These are phyloP conservation scores for Caerostris extrusa DNA, from an alignment of 1,140 invertebrate genomes.

Conservation along the genomic window DNA sequence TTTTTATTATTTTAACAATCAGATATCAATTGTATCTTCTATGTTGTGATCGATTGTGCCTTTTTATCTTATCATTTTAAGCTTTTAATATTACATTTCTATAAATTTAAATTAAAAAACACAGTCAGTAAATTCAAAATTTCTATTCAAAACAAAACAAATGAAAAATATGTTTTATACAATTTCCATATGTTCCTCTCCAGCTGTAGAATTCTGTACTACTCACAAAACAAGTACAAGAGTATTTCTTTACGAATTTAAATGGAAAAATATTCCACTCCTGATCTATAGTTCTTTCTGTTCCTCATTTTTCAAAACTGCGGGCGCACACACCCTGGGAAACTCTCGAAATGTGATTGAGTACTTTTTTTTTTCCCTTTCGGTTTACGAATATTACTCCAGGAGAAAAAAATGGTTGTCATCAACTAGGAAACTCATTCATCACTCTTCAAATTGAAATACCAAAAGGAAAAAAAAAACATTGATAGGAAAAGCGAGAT, in stretches of 20 bases:
- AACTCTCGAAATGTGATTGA: constrained; percentile 46
- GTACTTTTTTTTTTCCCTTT: not conserved
- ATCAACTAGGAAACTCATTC: constrained; percentile 32
- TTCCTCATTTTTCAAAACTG: not conserved
- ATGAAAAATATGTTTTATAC: too few relatives aligned
- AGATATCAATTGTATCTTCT: too few relatives aligned
- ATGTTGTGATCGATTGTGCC: too few relatives aligned
- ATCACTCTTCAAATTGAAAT: constrained; percentile 52
- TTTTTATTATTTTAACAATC: too few relatives aligned
- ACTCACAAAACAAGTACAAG: not conserved
- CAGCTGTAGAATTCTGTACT: too few relatives aligned
- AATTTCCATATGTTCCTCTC: too few relatives aligned
- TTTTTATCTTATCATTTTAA: too few relatives aligned
- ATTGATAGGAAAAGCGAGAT: not conserved
- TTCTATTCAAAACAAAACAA: too few relatives aligned
- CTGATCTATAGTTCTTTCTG: not conserved
- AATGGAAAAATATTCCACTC: constrained; percentile 10
- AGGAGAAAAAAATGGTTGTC: constrained; percentile 11
- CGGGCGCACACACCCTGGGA: not conserved
- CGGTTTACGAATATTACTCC: not conserved
- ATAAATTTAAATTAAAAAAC: too few relatives aligned
- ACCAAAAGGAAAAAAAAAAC: constrained; percentile 21
- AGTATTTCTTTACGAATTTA: not conserved
- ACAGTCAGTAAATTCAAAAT: too few relatives aligned
- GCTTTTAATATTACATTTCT: too few relatives aligned